Evolutionary conservation across 2,113 vertebrate genomes (phyloP), one percentile per base, ranked within the genome.

Genomic region (Falco punctatus): DNA sequence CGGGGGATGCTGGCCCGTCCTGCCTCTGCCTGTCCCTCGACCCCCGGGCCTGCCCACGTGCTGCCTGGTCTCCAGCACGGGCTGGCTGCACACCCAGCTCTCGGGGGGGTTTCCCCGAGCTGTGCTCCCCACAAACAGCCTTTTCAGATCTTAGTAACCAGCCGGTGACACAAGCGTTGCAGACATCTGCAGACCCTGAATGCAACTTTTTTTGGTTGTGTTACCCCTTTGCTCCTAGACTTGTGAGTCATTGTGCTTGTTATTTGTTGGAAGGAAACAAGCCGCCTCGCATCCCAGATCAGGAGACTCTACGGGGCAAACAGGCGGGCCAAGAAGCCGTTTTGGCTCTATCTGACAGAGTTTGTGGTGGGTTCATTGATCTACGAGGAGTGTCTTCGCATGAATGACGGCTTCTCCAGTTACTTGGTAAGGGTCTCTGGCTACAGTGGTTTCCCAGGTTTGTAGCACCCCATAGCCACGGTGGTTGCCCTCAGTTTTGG

Each of bases 241-340:
- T 9, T 30, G 11, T 10, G 40, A 2, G 48, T 69, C 61, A 57
- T 35, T 35, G 20, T 71, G 33, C 28, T 74, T 54, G n/a, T 88
- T 88, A 15, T 95, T 38, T 95, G 44, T 93, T 90, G 90, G 40
- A 97, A 99, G 99, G 99, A 99, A 92, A 96, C 98, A 35, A 98
- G 99, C 77, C 98, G 99, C 12, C 98, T 99, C 22, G 98, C 99
- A 2, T 98, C 98, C 11, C 99, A 99, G 98, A 98, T 99, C 33
- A 97, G 99, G 57, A 97, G 99, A 55, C 97, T 99, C 18, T 99
- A 99, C 33, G 99, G 99, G 15, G 98, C 99, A 9, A 99, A 99
- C 96, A 99, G 97, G 91, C 99, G 98, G 93, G 97, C 98, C 1
- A 30, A 89, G 10, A 98, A 84, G 46, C 99, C 99, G 0, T 99